Conservation (phyloP, 2,888 invertebrate genomes). For the Polydrusus pterygomalis region DNA sequence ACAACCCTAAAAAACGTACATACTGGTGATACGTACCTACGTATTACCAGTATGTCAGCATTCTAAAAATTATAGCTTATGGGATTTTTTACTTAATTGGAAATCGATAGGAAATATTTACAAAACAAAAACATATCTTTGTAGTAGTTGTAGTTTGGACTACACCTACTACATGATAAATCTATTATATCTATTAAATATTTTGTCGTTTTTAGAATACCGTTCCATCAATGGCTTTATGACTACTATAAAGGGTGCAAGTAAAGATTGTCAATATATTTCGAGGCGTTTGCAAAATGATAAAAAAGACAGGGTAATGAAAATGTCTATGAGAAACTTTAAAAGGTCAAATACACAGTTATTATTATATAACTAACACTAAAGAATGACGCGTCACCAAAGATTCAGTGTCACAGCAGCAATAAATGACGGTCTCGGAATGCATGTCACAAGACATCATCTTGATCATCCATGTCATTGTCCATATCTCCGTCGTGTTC, state of each 20-base stretch:
- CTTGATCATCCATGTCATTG: constrained; percentile 75
- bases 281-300: constrained; percentile 54
- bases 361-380: constrained; percentile 65
- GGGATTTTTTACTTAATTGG: neutral
- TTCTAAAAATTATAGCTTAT: neutral
- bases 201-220: constrained; percentile 13
- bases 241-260: constrained; percentile 40
- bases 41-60: too few species aligned
- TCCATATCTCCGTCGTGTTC: constrained; percentile 73
- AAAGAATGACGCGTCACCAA: constrained; percentile 60
- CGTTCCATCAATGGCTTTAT: constrained; percentile 6
- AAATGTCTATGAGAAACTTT: constrained; percentile 47
- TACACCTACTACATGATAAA: too few species aligned
- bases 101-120: neutral
- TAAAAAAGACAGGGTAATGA: constrained; percentile 37
- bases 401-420: constrained; percentile 71
- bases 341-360: constrained; percentile 62
- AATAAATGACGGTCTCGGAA: constrained; percentile 72
- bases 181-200: too few species aligned
- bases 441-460: constrained; percentile 76
- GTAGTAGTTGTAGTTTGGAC: too few species aligned
- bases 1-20: too few species aligned
- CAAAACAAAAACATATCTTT: neutral
- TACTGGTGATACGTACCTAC: too few species aligned
- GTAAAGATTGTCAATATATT: constrained; percentile 59